Evolutionary conservation across 2,888 invertebrate genomes (phyloP).

Genomic region (Coremacera marginata): DNA sequence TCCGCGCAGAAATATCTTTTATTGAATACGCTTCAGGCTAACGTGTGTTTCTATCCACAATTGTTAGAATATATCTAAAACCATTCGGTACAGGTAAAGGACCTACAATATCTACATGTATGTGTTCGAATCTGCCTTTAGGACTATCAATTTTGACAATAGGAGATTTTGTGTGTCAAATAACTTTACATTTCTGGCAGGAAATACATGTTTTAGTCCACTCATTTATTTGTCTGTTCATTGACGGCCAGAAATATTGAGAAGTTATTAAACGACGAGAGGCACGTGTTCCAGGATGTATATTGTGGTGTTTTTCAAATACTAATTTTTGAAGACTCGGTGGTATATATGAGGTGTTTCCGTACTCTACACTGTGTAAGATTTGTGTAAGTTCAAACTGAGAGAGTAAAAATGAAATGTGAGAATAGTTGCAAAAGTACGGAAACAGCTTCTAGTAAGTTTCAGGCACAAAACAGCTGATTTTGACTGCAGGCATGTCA

Average conservation of each 20-base stretch:
- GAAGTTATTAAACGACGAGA: background rate
- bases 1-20: background rate
- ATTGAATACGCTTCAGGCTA: background rate
- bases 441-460: no score
- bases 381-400: no score
- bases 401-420: no score
- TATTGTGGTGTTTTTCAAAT: background rate
- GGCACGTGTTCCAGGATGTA: background rate
- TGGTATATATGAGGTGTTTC: no score
- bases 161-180: background rate
- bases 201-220: background rate
- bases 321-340: background rate
- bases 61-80: no score
- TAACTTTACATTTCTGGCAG: background rate
- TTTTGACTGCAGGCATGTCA: no score
- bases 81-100: background rate
- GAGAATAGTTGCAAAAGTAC: no score
- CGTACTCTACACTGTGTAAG: no score
- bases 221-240: background rate
- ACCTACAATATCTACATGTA: background rate
- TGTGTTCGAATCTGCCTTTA: background rate
- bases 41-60: background rate
- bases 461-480: no score
- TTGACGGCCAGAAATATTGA: background rate
- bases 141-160: background rate